Evolutionary conservation across 1,140 invertebrate species (phyloP).

Genomic region (Apocrypta bakeri): DNA sequence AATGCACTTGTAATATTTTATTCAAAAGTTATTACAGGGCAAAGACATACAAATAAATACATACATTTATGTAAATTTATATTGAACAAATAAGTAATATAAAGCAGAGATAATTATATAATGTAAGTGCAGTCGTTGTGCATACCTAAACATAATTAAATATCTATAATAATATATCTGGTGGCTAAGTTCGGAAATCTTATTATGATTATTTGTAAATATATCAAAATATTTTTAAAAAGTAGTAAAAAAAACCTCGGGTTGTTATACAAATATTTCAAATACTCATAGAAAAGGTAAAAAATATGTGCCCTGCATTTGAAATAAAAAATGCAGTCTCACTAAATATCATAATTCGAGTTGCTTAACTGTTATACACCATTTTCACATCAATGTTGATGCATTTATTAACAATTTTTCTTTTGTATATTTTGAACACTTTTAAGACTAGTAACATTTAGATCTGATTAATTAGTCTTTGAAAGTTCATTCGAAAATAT

Average conservation of each 20-base stretch:
- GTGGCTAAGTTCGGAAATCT: neutral
- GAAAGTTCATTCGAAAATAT: slow-evolving; percentile 8
- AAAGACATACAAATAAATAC: slow-evolving; percentile 26
- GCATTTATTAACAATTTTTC: slow-evolving; percentile 19
- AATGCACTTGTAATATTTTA: slow-evolving; percentile 18
- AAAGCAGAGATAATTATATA: slow-evolving; percentile 6
- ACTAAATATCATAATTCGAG: slow-evolving; percentile 9
- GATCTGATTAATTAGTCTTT: neutral
- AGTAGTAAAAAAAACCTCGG: neutral
- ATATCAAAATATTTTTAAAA: neutral
- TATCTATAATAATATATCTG: slow-evolving; percentile 31
- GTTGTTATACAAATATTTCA: slow-evolving; percentile 12
- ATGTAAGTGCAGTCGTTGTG: neutral
- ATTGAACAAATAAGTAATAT: slow-evolving; percentile 15
- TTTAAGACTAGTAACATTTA: slow-evolving; percentile 35
- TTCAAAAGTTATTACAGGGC: slow-evolving; percentile 17
- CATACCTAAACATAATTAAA: slow-evolving; percentile 1
- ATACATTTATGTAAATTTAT: slow-evolving; percentile 17
- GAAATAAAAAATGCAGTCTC: neutral
- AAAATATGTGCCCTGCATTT: slow-evolving; percentile 1
- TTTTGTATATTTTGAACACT: slow-evolving; percentile 23
- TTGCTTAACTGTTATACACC: slow-evolving; percentile 29
- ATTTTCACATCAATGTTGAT: slow-evolving; percentile 38
- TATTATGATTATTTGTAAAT: neutral
- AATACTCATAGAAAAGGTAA: neutral